phyloP scores from a whole-genome alignment of 1,140 invertebrate genomes.

The Dysdera silvatica region DNA sequence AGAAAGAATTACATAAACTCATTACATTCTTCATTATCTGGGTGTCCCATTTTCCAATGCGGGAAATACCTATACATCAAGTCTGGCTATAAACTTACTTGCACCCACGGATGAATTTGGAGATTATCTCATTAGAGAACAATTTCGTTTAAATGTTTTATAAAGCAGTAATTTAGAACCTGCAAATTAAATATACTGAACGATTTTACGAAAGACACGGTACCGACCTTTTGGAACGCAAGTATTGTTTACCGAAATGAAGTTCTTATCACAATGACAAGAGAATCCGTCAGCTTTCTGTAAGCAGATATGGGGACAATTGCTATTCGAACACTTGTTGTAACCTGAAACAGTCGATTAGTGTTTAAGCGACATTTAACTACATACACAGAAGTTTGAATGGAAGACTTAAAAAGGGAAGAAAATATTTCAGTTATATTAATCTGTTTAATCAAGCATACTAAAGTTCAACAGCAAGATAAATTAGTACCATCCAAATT shows the following conservation, averaged over 20 bases:
- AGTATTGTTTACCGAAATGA: background rate
- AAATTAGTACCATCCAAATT: background rate
- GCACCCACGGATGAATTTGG: no score
- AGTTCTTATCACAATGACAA: constrained; percentile 14
- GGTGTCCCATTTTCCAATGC: no score
- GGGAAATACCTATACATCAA: no score
- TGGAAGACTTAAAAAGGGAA: constrained; percentile 1
- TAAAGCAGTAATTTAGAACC: background rate
- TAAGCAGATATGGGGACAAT: constrained; percentile 24
- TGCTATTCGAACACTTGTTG: constrained; percentile 4
- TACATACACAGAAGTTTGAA: background rate
- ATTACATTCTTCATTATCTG: no score
- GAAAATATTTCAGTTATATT: no score
- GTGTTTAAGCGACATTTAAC: background rate
- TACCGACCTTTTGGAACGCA: background rate
- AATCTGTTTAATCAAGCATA: background rate
- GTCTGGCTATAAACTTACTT: no score
- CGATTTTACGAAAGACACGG: background rate
- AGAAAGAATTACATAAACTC: no score
- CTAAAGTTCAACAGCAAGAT: background rate
- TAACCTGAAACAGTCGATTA: background rate
- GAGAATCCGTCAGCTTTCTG: background rate
- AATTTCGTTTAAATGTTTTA: no score
- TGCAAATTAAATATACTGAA: background rate
- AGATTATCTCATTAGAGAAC: no score